Conservation (phyloP, 1,140 invertebrate species). For the Dryas iulia region DNA sequence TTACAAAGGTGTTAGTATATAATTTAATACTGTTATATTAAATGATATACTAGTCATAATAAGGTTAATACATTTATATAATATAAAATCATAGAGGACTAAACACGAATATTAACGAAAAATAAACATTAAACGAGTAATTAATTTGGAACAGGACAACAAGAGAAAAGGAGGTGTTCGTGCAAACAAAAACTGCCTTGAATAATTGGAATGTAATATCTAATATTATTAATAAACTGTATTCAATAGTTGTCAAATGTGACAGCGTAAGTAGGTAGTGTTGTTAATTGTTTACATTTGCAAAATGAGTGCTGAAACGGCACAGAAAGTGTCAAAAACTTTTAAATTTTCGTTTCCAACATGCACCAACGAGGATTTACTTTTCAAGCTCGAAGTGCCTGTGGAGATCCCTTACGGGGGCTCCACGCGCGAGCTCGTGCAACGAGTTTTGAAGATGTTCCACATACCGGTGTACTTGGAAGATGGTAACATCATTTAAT, state of each 20-base stretch:
- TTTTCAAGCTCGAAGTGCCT: conserved; percentile 82
- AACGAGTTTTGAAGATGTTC: conserved; percentile 85
- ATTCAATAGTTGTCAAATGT: neutral
- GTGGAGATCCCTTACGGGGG: conserved; percentile 83
- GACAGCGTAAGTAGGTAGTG: neutral
- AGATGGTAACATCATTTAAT: conserved; percentile 51
- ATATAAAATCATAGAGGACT: too few species aligned
- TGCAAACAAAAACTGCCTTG: too few species aligned
- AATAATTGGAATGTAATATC: too few species aligned
- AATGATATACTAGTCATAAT: too few species aligned
- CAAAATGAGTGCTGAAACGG: conserved; percentile 67
- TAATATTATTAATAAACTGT: neutral
- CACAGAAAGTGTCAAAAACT: conserved; percentile 68
- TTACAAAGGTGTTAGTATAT: too few species aligned
- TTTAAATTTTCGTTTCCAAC: conserved; percentile 83
- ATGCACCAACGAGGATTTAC: conserved; percentile 80
- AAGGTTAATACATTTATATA: too few species aligned
- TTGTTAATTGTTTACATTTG: neutral
- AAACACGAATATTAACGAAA: too few species aligned
- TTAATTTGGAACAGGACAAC: too few species aligned
- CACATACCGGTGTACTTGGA: conserved; percentile 87
- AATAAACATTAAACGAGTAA: too few species aligned
- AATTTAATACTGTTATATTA: too few species aligned
- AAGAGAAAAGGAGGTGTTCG: too few species aligned
- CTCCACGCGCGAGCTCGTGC: conserved; percentile 83